Percentiles rank a stretch among this genome's conserved stretches.
Conservation (phyloP, 2,797 vertebrate species). For the Huso huso region DNA sequence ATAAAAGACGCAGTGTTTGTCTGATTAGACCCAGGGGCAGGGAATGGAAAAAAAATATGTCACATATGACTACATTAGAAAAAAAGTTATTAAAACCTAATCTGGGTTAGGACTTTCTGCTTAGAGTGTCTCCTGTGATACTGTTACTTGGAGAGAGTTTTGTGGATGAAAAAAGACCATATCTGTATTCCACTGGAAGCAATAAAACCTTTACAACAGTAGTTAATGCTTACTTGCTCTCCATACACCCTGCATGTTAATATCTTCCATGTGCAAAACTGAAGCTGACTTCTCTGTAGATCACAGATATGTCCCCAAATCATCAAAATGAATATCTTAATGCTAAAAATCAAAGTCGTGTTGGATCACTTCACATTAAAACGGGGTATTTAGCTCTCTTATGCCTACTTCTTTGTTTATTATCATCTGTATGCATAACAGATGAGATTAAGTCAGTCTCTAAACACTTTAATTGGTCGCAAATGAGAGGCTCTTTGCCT, state of each 20-base stretch:
- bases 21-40: too few species aligned
- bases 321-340: slow-evolving; percentile 24
- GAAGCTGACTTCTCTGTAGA: slow-evolving; percentile 27
- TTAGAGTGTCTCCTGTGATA: too few species aligned
- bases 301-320: slow-evolving; percentile 31
- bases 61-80: too few species aligned
- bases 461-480: slow-evolving; percentile 13
- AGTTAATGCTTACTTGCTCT: not conserved
- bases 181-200: too few species aligned
- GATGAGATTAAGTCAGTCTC: slow-evolving; percentile 13
- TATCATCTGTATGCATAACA: slow-evolving; percentile 4
- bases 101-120: too few species aligned
- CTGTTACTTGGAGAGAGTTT: too few species aligned
- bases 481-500: slow-evolving; percentile 7
- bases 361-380: not conserved
- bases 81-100: too few species aligned
- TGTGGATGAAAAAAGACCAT: too few species aligned
- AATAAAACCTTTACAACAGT: too few species aligned
- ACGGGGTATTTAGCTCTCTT: not conserved
- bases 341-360: not conserved
- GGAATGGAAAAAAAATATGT: too few species aligned
- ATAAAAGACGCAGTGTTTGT: too few species aligned
- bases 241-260: slow-evolving; percentile 19
- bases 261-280: slow-evolving; percentile 39
- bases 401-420: slow-evolving; percentile 1